Percentiles rank a stretch among this genome's conserved stretches.
Conservation (phyloP, 2,888 invertebrate genomes). For the Macaria liturata region DNA sequence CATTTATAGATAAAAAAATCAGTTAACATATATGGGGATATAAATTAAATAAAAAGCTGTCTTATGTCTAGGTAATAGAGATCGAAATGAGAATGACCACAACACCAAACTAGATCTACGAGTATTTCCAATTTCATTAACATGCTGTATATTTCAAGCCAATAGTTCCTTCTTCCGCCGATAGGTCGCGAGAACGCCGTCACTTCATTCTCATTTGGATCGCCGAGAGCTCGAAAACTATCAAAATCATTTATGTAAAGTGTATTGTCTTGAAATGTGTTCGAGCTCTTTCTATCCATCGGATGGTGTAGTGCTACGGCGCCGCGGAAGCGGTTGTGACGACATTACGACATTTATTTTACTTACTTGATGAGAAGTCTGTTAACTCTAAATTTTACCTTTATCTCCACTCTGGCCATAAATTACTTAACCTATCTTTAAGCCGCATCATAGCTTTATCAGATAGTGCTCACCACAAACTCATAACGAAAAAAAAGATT, state of each 20-base stretch:
- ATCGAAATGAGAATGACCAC: constrained; percentile 80
- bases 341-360: constrained; percentile 29
- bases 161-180: constrained; percentile 7
- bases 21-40: constrained; percentile 48
- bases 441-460: too few species aligned
- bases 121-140: constrained; percentile 37
- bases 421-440: too few species aligned
- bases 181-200: constrained; percentile 23
- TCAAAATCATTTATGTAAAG: constrained; percentile 16
- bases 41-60: constrained; percentile 50
- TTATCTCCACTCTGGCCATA: too few species aligned
- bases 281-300: constrained; percentile 28
- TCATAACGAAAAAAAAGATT: too few species aligned
- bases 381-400: too few species aligned
- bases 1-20: constrained; percentile 55
- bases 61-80: constrained; percentile 48
- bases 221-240: constrained; percentile 59
- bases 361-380: constrained; percentile 10
- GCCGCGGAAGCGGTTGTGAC: constrained; percentile 37
- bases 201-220: constrained; percentile 77
- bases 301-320: constrained; percentile 35
- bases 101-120: constrained; percentile 51
- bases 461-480: too few species aligned
- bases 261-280: constrained; percentile 25
- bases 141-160: constrained; percentile 47